Base-by-base conservation (phyloP, 2,888 invertebrate genomes). In the Chorisops tibialis region DNA sequence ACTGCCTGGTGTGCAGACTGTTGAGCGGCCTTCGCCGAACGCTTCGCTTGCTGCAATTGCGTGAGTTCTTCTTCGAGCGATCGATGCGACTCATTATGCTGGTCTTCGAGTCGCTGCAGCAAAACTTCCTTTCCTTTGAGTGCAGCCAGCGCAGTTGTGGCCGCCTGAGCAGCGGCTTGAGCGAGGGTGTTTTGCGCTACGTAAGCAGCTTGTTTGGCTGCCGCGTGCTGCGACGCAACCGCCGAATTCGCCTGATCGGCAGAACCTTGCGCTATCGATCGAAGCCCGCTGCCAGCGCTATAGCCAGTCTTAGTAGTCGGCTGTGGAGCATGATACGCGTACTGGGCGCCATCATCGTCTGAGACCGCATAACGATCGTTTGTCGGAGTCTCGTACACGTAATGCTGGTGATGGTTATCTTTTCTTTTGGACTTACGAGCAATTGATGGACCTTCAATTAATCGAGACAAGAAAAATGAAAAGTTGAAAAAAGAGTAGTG, bases 181-280 rank as follows among this genome's bases (percentile, higher is more conserved):
- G 89, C 89, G 39, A 90, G 72, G 0, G 87, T 87, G 70, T 87
- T 89, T 77, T 89, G 88, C 0, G 89, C 90, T 4, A 87, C 85
- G 70, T 87, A 90, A 0, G 89, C 89, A 0, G 89, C 90, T 73
- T 90, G 90, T 63, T 87, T 85, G 0, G 86, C 90, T 1, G 89
- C 89, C 0, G 87, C 85, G 50, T 86, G 85, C 72, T 90, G 90
- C 70, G 86, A 88, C n/a, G 81, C 81, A 7, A 85, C 81, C 11
- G 89, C 88, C 45, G 85, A 86, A 68, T 85, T 85, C 4, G 90
- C 89, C 72, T 88, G 87, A 70, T 87, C 87, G 0, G 88, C 89
- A 0, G 89, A 89, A 0, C 87, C 87, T 59, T 86, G 84, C 2
- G 87, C 87, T 51, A 87, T 86, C 56, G 84, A 86, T 66, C 87